phyloP scores from a whole-genome alignment of 2,797 vertebrate species.

The Sebastes flavidus region DNA sequence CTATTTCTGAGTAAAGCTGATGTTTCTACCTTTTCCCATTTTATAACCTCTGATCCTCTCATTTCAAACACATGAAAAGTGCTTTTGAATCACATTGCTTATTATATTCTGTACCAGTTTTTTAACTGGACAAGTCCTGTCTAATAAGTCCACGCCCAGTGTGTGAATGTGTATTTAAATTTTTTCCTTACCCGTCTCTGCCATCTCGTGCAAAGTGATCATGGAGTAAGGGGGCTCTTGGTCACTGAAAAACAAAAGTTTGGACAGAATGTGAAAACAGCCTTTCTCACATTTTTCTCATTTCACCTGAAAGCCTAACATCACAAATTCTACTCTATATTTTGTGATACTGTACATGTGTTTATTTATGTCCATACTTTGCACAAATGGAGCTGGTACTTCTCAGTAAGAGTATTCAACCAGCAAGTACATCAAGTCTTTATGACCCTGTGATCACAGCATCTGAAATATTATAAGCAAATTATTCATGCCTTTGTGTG shows the following conservation, averaged over 20 bases:
- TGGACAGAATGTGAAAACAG: not conserved
- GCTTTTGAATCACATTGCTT: not conserved
- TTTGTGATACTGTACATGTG: not conserved
- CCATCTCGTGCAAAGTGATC: constrained; percentile 99
- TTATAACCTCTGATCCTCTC: not conserved
- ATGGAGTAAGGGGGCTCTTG: constrained; percentile 99
- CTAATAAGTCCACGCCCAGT: not conserved
- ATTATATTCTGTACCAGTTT: not conserved
- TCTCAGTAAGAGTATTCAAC: not conserved
- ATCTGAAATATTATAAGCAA: constrained; percentile 19
- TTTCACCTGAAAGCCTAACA: not conserved
- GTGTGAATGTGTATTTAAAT: not conserved
- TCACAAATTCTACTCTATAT: not conserved
- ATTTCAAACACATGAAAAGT: not conserved
- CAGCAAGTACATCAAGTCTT: not conserved
- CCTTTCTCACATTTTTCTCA: not conserved
- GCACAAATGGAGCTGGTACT: not conserved
- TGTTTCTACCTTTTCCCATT: not conserved
- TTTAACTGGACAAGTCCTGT: not conserved
- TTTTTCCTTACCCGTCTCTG: constrained; percentile 92
- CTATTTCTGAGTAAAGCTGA: not conserved
- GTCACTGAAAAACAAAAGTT: constrained; percentile 88
- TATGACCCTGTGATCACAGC: not conserved
- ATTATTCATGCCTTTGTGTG: constrained; percentile 5
- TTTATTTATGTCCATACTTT: not conserved